Percentiles rank a stretch among this genome's conserved stretches.
phyloP scores from a whole-genome alignment of 2,113 vertebrate genomes.

The Peromyscus polionotus region DNA sequence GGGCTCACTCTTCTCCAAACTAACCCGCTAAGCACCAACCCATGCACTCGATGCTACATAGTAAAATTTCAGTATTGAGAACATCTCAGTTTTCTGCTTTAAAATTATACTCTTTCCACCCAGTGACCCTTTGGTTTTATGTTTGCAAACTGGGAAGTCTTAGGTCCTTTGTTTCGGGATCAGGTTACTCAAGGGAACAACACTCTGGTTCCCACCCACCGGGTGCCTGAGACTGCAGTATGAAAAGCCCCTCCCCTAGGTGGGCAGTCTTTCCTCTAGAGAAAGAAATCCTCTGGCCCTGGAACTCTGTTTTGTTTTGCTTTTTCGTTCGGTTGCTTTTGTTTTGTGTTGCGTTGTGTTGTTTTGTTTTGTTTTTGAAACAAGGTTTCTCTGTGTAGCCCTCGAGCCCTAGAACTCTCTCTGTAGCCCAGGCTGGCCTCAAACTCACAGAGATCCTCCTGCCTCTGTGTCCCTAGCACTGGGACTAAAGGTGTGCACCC shows the following conservation, averaged over 20 bases:
- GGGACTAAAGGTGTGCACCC: neutral
- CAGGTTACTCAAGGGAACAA: neutral
- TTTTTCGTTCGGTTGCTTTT: neutral
- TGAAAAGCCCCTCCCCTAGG: neutral
- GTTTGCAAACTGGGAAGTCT: slow-evolving; percentile 7
- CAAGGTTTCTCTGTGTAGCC: neutral
- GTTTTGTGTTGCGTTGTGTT: neutral
- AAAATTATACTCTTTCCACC: slow-evolving; percentile 1
- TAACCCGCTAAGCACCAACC: neutral
- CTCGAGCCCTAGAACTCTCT: neutral
- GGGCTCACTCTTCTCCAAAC: neutral
- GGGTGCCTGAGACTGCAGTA: neutral
- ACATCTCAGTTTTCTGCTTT: neutral
- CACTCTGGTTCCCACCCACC: neutral
- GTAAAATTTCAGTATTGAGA: neutral
- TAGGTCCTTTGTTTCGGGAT: neutral
- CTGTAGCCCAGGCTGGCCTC: neutral
- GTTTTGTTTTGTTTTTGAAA: neutral
- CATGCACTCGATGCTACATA: neutral
- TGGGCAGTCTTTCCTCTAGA: slow-evolving; percentile 20
- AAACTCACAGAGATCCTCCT: neutral
- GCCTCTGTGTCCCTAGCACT: neutral
- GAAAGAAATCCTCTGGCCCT: neutral
- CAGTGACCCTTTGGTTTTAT: neutral
- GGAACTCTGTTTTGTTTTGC: neutral